Base-by-base conservation (phyloP, 2,888 invertebrate genomes). In the Chaetogeoica ovagalla region DNA sequence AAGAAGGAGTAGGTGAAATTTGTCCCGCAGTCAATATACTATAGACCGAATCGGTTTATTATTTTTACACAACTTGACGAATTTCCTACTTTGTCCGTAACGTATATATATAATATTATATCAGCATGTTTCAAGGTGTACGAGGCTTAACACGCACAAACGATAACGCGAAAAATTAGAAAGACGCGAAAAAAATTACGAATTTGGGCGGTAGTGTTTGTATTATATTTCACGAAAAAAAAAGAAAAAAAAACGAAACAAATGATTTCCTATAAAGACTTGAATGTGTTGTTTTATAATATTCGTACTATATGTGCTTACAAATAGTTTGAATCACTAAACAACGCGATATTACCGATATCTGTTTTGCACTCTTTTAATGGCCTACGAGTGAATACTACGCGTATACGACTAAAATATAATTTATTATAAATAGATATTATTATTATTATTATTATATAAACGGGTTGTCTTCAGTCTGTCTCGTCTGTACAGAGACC, bases 391-490 rank as follows among this genome's bases (percentile, higher is more conserved):
- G 17, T 37, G 37, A 57, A 70, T 15, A 70, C 2, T 43, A 43
- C 43, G 43, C 9, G 1, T 7, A 6, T 43, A 43, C 9, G 9
- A 43, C 2, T 43, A 43, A 9, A 43, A 9, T 63, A 63, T 63
- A 63, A 62, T 52, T 30, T 23, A 9, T 23, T 19, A 6, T 72
- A 55, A n/a, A 55, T 30, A 37, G 30, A 17, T 39, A 43, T 43
- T 59, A 71, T 2, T 2, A 30, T 30, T 30, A 30, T 30, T 30
- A 30, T 30, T 59, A 30, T n/a, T n/a, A n/a, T n/a, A n/a, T 43
- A 65, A 74, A 65, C 57, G 65, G 65, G 57, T 39, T 65, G 52
- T 74, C 65, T 52, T 75, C 74, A 75, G 74, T 75, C 74, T 75
- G 74, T 75, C 55, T 65, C 39, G 39, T 19, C 57, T 57, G 39